Conservation (phyloP, 2,797 vertebrate genomes). For the Gymnocypris eckloni region DNA sequence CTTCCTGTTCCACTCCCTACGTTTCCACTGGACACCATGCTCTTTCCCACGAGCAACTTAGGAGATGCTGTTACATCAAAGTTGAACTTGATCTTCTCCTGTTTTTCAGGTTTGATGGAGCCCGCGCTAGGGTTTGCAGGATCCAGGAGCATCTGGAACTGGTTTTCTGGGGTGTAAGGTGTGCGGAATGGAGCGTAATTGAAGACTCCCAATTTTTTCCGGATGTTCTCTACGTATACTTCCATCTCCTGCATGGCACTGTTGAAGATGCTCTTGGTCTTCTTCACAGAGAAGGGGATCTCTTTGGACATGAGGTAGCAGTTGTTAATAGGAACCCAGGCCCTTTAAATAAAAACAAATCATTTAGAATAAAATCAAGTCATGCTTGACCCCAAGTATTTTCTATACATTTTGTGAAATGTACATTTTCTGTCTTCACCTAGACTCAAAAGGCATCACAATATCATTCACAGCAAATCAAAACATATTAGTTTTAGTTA, state of each 20-base stretch:
- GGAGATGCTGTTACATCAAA: constrained; percentile 96
- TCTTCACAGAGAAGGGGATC: constrained; percentile 99
- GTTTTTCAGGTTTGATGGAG: constrained; percentile 89
- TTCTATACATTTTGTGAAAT: not conserved
- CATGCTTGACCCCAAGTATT: not conserved
- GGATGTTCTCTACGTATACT: constrained; percentile 97
- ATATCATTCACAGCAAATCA: not conserved
- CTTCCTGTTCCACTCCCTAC: constrained; percentile 66
- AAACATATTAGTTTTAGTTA: not conserved
- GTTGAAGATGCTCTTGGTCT: constrained; percentile 99
- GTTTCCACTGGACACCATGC: constrained; percentile 72
- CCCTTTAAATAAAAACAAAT: constrained; percentile 74
- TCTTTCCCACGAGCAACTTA: constrained; percentile 90
- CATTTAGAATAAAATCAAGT: not conserved
- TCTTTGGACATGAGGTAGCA: constrained; percentile 99
- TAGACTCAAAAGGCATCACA: not conserved
- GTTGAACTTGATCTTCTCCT: constrained; percentile 96
- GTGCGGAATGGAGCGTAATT: constrained; percentile 98
- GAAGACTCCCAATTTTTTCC: constrained; percentile 94
- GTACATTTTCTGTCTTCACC: not conserved
- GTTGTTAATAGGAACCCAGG: constrained; percentile 99
- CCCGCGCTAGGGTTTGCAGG: constrained; percentile 89
- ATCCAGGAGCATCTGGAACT: constrained; percentile 96
- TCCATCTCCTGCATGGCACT: constrained; percentile 99
- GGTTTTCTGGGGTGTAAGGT: constrained; percentile 95